These are phyloP conservation scores for Rhabdomys dilectus DNA, from an alignment of 2,113 vertebrate genomes.

Conservation along the genomic window DNA sequence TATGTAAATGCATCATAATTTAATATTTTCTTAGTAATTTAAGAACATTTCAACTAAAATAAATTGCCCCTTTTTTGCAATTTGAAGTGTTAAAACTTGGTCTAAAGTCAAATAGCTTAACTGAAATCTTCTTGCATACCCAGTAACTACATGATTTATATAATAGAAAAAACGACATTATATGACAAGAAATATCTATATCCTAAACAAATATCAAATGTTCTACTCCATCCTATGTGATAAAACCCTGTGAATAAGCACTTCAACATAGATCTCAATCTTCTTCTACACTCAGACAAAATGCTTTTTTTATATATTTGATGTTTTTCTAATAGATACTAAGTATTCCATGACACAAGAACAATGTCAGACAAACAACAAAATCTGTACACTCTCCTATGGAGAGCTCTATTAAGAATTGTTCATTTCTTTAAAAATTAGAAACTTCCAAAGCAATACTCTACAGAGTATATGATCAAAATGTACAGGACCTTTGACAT, in stretches of 20 bases:
- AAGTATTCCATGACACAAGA: not conserved
- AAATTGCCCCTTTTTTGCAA: not conserved
- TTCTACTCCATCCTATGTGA: not conserved
- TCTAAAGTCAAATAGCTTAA: not conserved
- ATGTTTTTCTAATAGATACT: not conserved
- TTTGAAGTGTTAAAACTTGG: not conserved
- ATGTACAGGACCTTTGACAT: not conserved
- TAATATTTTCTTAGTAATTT: slow-evolving; percentile 21
- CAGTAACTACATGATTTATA: too few species aligned
- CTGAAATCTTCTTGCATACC: not conserved
- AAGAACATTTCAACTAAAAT: not conserved
- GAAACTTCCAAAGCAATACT: not conserved
- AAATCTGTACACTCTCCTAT: not conserved
- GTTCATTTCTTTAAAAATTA: not conserved
- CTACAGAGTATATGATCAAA: not conserved
- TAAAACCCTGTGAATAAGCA: not conserved
- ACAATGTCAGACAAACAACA: not conserved
- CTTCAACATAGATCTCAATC: not conserved
- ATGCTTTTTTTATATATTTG: not conserved
- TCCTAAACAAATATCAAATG: not conserved
- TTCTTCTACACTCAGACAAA: not conserved
- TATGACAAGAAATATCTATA: not conserved
- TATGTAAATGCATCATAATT: not conserved
- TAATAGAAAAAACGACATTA: not conserved
- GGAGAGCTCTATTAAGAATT: not conserved